Base-by-base conservation (phyloP, 2,113 vertebrate species). In the Peromyscus polionotus region DNA sequence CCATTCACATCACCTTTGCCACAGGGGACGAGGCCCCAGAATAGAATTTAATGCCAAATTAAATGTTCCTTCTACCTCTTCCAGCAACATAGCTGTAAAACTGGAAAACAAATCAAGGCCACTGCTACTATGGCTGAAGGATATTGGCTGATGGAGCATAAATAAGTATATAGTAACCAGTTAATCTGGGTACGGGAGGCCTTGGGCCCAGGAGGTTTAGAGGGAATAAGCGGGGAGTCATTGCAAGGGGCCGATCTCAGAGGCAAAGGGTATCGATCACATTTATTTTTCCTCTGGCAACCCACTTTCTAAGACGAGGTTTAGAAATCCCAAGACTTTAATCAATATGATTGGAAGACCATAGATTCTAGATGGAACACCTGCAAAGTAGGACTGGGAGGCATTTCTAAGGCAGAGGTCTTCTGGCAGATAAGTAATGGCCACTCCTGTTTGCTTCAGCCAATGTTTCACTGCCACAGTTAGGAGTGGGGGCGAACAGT, bases 1-100 rank as follows among this genome's bases (percentile, higher is more conserved):
- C 96, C 94, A 95, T 95, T 93, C 84, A 91, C 79, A 91, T 96
- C 97, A 98, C 97, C 97, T 98, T 96, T 97, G 97, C 98, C 98
- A 97, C 94, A 96, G 98, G 97, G 96, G 96, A 97, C 1, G 4
- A 88, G 92, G 94, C 96, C 96, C 97, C 93, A 97, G 97, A 98
- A 97, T 97, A 97, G 97, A 97, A 98, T 97, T 97, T 97, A 97
- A 98, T 97, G 96, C 95, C 97, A 97, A 96, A 97, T 98, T 97
- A 98, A 98, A 97, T 98, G 97, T 95, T 97, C 95, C 88, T 70
- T 94, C 94, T 65, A 94, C 95, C 79, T 96, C 83, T 96, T 88
- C 94, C 28, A 93, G 97, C 91, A 92, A 96, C 97, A 95, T 19
- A 96, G 65, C 96, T 97, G 79, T 96, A 95, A 96, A 96, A 63